Conservation (phyloP, 2,113 vertebrate species). For the Ramphastos sulfuratus region DNA sequence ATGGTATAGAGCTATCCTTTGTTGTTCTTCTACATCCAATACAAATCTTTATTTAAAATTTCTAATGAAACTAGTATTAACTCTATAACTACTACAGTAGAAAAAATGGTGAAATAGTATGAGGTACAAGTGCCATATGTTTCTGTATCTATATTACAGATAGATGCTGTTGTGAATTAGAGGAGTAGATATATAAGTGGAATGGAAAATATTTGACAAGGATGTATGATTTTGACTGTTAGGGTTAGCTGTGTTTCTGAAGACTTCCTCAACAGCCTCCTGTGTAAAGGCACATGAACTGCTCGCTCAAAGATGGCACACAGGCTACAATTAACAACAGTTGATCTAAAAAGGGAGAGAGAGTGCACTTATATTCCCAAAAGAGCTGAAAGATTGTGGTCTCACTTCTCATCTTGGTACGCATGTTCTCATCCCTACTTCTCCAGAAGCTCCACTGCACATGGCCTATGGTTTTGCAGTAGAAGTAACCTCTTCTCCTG, state of each 20-base stretch:
- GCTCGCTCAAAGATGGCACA: background rate
- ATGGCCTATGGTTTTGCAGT: background rate
- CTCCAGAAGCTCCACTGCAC: background rate
- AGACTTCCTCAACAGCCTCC: background rate
- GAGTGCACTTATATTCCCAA: background rate
- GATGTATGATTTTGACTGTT: background rate
- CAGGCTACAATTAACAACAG: background rate
- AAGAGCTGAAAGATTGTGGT: background rate
- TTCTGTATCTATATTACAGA: background rate
- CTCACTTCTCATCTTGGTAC: background rate
- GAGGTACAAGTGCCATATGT: background rate
- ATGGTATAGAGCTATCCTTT: too few species aligned
- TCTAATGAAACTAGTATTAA: too few species aligned
- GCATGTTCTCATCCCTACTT: background rate
- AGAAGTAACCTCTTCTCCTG: background rate
- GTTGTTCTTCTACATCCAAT: too few species aligned
- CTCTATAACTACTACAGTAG: too few species aligned
- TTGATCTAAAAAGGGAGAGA: background rate
- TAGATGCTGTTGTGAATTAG: background rate
- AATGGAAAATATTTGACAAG: background rate
- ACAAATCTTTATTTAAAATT: too few species aligned
- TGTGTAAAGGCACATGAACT: background rate
- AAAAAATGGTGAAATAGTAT: background rate
- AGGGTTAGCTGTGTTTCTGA: background rate
- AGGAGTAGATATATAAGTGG: background rate